phyloP scores from a whole-genome alignment of 92 coral and sea anemone genomes.

The Zoanthus solanderi region DNA sequence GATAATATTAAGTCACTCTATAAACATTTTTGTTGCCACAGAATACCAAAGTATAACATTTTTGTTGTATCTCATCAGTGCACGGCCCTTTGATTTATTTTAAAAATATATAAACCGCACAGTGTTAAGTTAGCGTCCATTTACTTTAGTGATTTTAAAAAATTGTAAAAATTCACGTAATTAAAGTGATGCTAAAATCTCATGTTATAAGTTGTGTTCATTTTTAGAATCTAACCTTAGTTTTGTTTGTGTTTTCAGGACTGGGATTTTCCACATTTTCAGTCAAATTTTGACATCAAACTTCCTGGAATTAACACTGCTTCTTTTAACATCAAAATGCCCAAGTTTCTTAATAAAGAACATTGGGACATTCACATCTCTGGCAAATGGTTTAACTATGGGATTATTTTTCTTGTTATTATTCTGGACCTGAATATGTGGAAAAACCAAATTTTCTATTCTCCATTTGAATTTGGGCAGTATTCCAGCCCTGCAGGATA shows the following conservation, averaged over 20 bases:
- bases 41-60: too few relatives aligned
- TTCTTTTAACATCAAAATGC: constrained; percentile 78
- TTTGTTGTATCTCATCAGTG: too few relatives aligned
- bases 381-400: constrained; percentile 99
- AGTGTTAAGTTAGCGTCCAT: too few relatives aligned
- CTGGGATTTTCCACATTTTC: constrained; percentile 98
- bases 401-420: constrained; percentile 92
- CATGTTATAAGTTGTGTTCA: not conserved
- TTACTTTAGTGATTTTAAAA: too few relatives aligned
- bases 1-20: too few relatives aligned
- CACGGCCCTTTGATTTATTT: too few relatives aligned
- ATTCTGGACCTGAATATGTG: constrained; percentile 98
- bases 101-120: too few relatives aligned
- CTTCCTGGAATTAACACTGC: constrained; percentile 95
- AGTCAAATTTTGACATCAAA: constrained; percentile 89
- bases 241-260: constrained; percentile 60
- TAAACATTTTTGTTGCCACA: too few relatives aligned
- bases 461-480: constrained; percentile 92
- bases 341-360: constrained; percentile 86
- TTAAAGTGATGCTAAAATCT: not conserved
- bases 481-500: constrained; percentile 78
- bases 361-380: constrained; percentile 94
- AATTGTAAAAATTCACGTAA: too few relatives aligned
- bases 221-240: not conserved
- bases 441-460: constrained; percentile 97